A percentile compares a stretch with the other conserved stretches of the same genome.
These are phyloP conservation scores for Tricholaema leucomelas DNA, from an alignment of 2,113 vertebrate species.

Conservation along the genomic window DNA sequence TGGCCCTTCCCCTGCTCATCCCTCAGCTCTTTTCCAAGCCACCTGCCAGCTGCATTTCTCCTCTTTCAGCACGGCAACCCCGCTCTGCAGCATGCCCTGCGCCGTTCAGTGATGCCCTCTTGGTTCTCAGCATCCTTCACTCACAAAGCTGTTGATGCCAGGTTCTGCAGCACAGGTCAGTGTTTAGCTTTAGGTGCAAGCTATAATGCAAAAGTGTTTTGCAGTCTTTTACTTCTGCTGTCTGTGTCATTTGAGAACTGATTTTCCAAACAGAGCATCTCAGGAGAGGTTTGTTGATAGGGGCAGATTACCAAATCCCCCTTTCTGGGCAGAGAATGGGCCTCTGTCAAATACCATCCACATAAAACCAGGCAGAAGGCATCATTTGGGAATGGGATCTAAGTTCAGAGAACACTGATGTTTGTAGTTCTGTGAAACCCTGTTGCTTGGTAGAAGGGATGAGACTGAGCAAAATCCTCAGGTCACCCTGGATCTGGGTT, in stretches of 20 bases:
- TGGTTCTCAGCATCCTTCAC: not conserved
- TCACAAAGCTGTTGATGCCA: not conserved
- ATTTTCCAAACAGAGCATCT: not conserved
- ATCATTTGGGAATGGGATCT: not conserved
- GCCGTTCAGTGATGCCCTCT: not conserved
- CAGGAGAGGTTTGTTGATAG: not conserved
- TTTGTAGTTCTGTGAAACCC: not conserved
- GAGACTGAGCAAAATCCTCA: not conserved
- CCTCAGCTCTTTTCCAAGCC: not conserved
- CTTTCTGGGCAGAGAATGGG: not conserved
- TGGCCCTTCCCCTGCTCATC: rapidly evolving
- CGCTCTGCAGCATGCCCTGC: not conserved
- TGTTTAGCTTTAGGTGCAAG: not conserved
- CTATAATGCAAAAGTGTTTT: not conserved
- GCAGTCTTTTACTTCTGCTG: not conserved
- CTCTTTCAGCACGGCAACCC: not conserved
- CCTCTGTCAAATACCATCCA: not conserved
- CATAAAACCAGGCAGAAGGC: not conserved
- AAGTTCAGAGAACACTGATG: not conserved
- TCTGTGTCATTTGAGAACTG: not conserved
- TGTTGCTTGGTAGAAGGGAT: not conserved
- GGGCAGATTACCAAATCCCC: not conserved
- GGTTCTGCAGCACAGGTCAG: not conserved
- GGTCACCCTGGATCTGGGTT: not conserved
- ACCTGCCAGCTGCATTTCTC: not conserved